Base-by-base conservation (phyloP, 2,888 invertebrate species). In the Sinopyrophorus schimmeli region DNA sequence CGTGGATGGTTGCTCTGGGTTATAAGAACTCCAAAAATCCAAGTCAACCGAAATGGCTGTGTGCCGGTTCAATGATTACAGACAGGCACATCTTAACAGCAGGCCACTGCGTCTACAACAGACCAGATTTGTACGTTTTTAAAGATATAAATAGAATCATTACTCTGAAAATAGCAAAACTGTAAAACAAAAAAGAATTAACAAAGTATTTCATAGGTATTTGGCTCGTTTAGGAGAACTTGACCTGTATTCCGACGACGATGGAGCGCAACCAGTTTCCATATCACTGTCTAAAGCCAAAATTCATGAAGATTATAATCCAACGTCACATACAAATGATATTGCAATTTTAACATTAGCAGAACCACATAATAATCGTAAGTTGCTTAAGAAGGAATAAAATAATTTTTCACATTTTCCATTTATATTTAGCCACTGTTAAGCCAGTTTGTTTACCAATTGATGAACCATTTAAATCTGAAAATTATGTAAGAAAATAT, bases 141-240 rank as follows among this genome's bases (percentile, higher is more conserved):
- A n/a, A n/a, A n/a, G n/a, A n/a, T n/a, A n/a, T n/a, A n/a, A n/a
- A n/a, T n/a, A n/a, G n/a, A n/a, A n/a, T n/a, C n/a, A n/a, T n/a
- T n/a, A n/a, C n/a, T n/a, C n/a, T n/a, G n/a, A n/a, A n/a, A 17
- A 6, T 5, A 32, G 5, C 31, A 31, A 3, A 3, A 5, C 5
- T 27, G 14, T 10, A 4, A 12, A 11, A 26, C 26, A 26, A 9
- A 9, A 10, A n/a, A 26, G 10, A 10, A 12, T 26, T 9, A 11
- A 23, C 23, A 5, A 20, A 20, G 5, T 6, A n/a, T 6, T 55
- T 70, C 70, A 5, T 68, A 86, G 86, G 24, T 80, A 80, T 55
- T 54, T 86, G 1, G 86, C 85, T 0, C 80, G 92, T 1, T 69
- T 92, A 0, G 92, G 92, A 0, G 92, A 92, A 61, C 79, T 91